Evolutionary conservation across 53 echinoderm and acorn worm species (phyloP).

Genomic region (Holothuria scabra): DNA sequence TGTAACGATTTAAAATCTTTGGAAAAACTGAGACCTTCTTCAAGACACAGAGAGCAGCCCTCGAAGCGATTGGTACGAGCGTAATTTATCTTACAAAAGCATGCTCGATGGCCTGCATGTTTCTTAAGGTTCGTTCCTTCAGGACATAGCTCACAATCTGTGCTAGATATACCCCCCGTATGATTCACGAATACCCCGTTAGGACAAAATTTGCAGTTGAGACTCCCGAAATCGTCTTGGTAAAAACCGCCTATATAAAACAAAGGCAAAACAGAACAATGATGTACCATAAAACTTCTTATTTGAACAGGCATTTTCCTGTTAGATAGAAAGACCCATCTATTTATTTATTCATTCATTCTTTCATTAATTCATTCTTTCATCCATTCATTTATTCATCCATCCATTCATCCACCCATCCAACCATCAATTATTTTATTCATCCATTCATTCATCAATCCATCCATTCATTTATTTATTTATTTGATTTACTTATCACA

Average conservation of each 20-base stretch:
- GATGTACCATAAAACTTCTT: too few relatives aligned
- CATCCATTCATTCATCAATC: too few relatives aligned
- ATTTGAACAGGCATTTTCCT: too few relatives aligned
- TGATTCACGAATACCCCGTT: neutral
- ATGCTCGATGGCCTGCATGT: conserved; percentile 14
- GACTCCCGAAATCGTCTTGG: conserved; percentile 4
- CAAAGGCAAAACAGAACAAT: neutral
- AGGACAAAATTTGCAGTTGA: neutral
- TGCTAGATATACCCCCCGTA: neutral
- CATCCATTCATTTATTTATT: too few relatives aligned
- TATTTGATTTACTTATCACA: too few relatives aligned
- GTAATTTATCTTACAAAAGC: neutral
- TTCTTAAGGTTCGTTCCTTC: neutral
- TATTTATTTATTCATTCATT: too few relatives aligned
- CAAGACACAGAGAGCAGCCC: neutral
- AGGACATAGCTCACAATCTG: neutral
- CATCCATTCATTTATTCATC: too few relatives aligned
- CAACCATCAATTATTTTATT: too few relatives aligned
- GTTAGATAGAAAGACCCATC: too few relatives aligned
- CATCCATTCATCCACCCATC: too few relatives aligned
- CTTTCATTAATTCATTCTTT: too few relatives aligned
- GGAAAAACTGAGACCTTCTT: neutral
- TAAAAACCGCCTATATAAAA: conserved; percentile 13
- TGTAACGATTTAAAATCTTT: neutral
- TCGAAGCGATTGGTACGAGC: neutral